Conservation (phyloP, 2,113 vertebrate species). For the Urocolius indicus region DNA sequence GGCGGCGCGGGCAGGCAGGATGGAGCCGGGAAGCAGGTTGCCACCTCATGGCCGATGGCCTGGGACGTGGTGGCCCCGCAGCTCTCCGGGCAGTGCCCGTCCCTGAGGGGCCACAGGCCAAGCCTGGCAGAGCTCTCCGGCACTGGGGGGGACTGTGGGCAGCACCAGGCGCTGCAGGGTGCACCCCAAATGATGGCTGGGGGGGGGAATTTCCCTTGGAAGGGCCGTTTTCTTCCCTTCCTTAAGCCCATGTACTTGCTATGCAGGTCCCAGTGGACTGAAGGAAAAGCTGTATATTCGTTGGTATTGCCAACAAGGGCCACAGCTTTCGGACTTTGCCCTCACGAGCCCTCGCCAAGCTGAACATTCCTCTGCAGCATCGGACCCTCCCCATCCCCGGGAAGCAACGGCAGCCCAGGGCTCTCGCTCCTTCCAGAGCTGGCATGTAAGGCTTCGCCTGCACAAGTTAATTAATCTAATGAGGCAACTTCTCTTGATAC, state of each 20-base stretch:
- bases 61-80: background rate
- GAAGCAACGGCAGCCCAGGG: background rate
- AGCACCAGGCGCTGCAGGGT: accelerated
- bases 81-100: background rate
- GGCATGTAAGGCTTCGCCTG: background rate
- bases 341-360: accelerated
- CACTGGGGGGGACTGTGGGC: background rate
- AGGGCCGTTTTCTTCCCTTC: too few species aligned
- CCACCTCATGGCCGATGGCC: background rate
- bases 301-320: background rate
- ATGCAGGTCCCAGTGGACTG: accelerated
- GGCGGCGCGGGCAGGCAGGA: background rate
- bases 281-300: background rate
- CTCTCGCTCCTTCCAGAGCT: background rate
- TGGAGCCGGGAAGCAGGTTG: background rate
- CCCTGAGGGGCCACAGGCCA: background rate
- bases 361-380: background rate
- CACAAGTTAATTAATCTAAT: slow-evolving; percentile 61
- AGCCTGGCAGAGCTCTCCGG: background rate
- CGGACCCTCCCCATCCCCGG: accelerated
- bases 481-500: slow-evolving; percentile 32
- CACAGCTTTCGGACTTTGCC: accelerated
- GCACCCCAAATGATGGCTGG: background rate
- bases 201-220: accelerated
- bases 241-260: background rate